Evolutionary conservation across 1,140 invertebrate species (phyloP), one percentile per base, ranked within the genome.

Genomic region (Telenomus remus): DNA sequence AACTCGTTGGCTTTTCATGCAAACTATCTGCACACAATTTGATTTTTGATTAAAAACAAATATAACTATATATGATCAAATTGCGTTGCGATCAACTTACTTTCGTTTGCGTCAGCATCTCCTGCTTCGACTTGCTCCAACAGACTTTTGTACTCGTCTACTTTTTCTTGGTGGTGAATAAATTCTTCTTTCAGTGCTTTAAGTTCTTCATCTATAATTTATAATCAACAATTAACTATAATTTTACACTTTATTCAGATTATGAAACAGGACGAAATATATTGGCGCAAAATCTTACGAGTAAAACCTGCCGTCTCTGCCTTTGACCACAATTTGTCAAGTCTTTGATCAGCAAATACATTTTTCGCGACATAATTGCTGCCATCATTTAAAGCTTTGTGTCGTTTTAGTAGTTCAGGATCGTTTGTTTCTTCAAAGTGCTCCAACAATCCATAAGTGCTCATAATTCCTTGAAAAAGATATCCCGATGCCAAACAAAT

Each of bases 281-380:
- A 56, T 43, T 15, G 43, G 63, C 55, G 37, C 78, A 27, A 27
- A 6, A 1, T 6, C 76, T 74, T 84, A 92, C 91, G 87, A 49
- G 93, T 93, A 84, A 97, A 97, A 39, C 95, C 96, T 44, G 94
- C 92, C 43, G 91, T 86, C 89, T 96, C 94, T 0, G 96, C 96
- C 86, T 96, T 96, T 12, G 92, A 89, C 96, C 96, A 98, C 0
- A 98, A 87, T 79, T 95, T 93, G 81, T 96, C 96, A 0, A 98
- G 86, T 86, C 96, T 96, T 82, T 96, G 95, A 83, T 98, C 96
- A 88, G 93, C 94, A 83, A 97, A 97, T 1, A 96, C 70, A 81
- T 92, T 92, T 80, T 93, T 94, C 59, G 94, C 92, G 13, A 83
- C 76, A 59, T 86, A 85, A 80, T 87, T 86, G 27, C 63, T 81